Conservation (phyloP, 2,113 vertebrate species). For the Nettapus auritus region DNA sequence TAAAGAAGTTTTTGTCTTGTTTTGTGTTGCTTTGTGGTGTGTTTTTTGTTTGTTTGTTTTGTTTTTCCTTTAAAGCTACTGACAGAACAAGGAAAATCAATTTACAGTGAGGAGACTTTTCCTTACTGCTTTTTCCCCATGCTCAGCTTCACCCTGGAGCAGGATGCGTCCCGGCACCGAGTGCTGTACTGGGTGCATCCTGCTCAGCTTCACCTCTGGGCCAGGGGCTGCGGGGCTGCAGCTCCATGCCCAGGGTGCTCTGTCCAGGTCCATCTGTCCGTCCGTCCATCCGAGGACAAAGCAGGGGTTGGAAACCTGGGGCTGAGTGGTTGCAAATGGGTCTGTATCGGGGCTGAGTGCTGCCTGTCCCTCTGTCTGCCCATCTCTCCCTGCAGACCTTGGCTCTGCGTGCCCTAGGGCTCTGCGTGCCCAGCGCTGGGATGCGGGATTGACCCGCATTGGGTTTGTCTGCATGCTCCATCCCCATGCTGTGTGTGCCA, state of each 20-base stretch:
- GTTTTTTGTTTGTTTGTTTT: neutral
- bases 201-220: too few relatives aligned
- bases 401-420: neutral
- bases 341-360: neutral
- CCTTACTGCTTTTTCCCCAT: accelerated
- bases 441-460: too few relatives aligned
- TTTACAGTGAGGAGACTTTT: neutral
- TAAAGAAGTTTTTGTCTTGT: neutral
- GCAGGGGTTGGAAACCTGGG: neutral
- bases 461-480: too few relatives aligned
- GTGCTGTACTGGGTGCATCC: too few relatives aligned
- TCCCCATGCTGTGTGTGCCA: too few relatives aligned
- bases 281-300: neutral
- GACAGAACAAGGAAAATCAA: neutral
- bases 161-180: neutral
- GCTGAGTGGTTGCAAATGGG: neutral
- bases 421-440: neutral
- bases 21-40: neutral
- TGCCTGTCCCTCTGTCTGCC: too few relatives aligned
- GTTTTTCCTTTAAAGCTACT: neutral
- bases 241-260: too few relatives aligned
- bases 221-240: too few relatives aligned
- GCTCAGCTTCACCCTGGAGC: neutral
- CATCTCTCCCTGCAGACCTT: neutral
- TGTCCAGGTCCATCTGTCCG: neutral